phyloP scores from a whole-genome alignment of 2,888 invertebrate genomes.

The Gryllus longicercus region DNA sequence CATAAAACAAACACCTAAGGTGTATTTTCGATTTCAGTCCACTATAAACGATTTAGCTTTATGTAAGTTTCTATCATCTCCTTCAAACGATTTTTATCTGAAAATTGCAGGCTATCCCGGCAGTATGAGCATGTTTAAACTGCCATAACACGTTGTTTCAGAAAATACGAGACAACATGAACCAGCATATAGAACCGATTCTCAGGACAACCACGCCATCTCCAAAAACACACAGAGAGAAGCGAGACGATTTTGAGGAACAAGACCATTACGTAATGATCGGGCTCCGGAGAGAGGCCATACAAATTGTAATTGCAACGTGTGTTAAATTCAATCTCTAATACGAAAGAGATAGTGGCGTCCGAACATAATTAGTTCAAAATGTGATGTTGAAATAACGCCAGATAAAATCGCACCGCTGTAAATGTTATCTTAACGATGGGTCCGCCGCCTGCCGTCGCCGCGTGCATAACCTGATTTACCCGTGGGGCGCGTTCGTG shows the following conservation, averaged over 20 bases:
- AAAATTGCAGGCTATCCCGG: no score
- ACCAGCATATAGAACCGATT: neutral
- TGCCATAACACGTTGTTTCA: no score
- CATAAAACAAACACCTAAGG: no score
- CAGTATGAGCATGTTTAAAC: no score
- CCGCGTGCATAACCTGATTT: neutral
- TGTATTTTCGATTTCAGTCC: no score
- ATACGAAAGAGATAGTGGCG: neutral
- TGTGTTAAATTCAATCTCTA: slow-evolving; percentile 1
- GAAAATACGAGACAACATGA: no score
- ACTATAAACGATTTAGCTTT: no score
- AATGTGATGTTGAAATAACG: neutral
- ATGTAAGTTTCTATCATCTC: no score
- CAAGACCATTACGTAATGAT: neutral
- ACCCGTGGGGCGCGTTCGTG: neutral
- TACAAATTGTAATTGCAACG: neutral
- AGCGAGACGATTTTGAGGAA: neutral
- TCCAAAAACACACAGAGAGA: neutral
- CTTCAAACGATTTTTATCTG: no score
- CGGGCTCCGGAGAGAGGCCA: neutral
- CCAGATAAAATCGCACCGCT: neutral
- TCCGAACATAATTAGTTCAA: neutral
- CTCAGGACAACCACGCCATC: neutral
- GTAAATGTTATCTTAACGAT: neutral
- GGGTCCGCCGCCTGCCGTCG: neutral